These are phyloP conservation scores for Heterodera schachtii DNA, from an alignment of 1,140 invertebrate species.

Conservation along the genomic window DNA sequence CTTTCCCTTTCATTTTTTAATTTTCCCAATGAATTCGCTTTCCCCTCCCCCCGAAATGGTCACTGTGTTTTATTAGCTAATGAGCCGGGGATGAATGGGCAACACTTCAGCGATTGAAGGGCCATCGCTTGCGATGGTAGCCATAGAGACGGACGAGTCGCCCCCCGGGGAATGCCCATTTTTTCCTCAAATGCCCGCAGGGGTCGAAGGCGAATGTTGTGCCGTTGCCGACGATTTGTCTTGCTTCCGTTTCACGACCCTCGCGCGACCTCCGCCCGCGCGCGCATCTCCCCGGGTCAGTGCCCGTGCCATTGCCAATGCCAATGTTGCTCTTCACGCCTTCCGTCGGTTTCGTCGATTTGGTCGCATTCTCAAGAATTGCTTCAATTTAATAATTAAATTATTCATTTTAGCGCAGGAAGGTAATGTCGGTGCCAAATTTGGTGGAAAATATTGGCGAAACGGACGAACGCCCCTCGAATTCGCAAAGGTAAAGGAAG, in stretches of 20 bases:
- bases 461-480: background rate
- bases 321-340: constrained; percentile 32
- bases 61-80: background rate
- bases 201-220: background rate
- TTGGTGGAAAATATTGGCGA: background rate
- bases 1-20: background rate
- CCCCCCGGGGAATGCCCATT: background rate
- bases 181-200: background rate
- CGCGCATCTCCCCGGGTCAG: no score
- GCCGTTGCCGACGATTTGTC: background rate
- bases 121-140: background rate
- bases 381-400: background rate
- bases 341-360: constrained; percentile 24
- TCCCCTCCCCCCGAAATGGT: background rate
- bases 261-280: background rate
- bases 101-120: background rate
- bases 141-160: background rate
- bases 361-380: background rate
- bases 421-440: constrained; percentile 5
- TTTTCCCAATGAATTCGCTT: background rate
- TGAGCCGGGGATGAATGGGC: background rate
- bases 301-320: background rate
- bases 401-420: background rate
- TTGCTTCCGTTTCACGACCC: background rate
- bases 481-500: background rate